Evolutionary conservation across 2,888 invertebrate genomes (phyloP).

Genomic region (Chironomus riparius): DNA sequence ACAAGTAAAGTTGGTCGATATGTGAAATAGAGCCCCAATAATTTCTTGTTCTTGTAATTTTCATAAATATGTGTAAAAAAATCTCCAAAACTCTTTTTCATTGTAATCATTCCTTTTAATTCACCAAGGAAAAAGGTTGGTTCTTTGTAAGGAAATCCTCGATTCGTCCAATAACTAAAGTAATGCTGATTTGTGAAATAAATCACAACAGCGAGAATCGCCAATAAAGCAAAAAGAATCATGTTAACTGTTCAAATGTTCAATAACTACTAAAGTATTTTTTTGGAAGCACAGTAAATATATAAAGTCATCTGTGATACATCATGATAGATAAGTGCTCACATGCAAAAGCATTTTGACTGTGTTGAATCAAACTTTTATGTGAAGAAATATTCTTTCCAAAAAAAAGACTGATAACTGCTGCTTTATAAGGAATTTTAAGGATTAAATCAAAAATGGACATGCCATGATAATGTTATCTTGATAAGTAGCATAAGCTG

Average conservation of each 20-base stretch:
- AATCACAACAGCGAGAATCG: background rate
- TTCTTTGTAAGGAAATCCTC: background rate
- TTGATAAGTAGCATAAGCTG: too few relatives aligned
- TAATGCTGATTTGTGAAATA: background rate
- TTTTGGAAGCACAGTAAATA: too few relatives aligned
- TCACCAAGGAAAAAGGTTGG: background rate
- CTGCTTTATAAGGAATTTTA: too few relatives aligned
- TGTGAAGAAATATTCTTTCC: too few relatives aligned
- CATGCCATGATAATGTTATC: too few relatives aligned
- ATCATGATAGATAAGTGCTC: too few relatives aligned
- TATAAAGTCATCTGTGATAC: too few relatives aligned
- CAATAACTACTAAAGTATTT: background rate
- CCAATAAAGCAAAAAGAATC: background rate
- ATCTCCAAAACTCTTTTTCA: slow-evolving; percentile 43
- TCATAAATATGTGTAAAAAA: slow-evolving; percentile 47
- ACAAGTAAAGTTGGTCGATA: slow-evolving; percentile 48
- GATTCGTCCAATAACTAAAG: background rate
- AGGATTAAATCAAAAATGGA: too few relatives aligned
- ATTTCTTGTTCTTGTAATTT: slow-evolving; percentile 27
- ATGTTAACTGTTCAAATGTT: background rate
- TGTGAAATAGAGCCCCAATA: slow-evolving; percentile 49
- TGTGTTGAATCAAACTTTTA: too few relatives aligned
- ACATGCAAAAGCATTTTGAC: too few relatives aligned
- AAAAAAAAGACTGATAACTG: too few relatives aligned
- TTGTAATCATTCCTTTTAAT: background rate